phyloP scores from a whole-genome alignment of 2,888 invertebrate genomes.

The Pteria penguin region DNA sequence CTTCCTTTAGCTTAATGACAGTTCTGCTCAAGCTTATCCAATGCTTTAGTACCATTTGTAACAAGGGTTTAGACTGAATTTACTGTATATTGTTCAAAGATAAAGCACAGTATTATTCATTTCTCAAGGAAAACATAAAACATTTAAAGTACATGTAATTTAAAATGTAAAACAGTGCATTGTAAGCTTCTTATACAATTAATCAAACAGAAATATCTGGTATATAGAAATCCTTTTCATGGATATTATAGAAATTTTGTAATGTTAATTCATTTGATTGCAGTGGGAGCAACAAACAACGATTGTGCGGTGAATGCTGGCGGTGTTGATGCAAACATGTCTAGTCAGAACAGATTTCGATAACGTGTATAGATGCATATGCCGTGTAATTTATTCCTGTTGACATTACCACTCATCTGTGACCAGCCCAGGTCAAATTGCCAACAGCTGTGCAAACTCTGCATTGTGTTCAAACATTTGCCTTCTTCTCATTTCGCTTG shows the following conservation, averaged over 20 bases:
- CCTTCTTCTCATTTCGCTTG: background rate
- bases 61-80: no score
- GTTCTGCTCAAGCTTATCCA: no score
- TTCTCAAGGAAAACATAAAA: no score
- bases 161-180: no score
- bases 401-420: background rate
- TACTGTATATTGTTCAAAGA: no score
- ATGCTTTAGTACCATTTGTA: no score
- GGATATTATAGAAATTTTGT: background rate
- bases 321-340: slow-evolving; percentile 53
- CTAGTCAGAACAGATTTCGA: slow-evolving; percentile 48
- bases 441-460: background rate
- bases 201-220: no score
- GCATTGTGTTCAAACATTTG: background rate
- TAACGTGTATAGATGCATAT: slow-evolving; percentile 31
- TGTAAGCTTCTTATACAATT: no score
- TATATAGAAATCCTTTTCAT: background rate
- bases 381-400: background rate
- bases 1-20: no score
- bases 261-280: no score
- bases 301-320: slow-evolving; percentile 52
- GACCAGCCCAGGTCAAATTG: background rate
- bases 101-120: no score
- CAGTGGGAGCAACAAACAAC: slow-evolving; percentile 65
- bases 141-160: no score